These are phyloP conservation scores for Etheostoma perlongum DNA, from an alignment of 2,797 vertebrate species.

Conservation along the genomic window DNA sequence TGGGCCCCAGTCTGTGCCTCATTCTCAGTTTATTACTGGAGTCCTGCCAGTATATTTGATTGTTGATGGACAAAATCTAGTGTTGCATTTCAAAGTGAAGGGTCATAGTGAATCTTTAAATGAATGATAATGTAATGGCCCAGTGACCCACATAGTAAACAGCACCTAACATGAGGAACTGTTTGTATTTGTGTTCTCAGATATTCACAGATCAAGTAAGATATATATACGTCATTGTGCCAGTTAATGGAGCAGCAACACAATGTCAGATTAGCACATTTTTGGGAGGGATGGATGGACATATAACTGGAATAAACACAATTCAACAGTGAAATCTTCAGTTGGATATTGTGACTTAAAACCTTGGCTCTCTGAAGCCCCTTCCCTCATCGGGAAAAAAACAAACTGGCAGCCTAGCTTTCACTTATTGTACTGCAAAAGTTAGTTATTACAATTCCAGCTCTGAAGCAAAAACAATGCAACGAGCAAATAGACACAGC, in stretches of 20 bases:
- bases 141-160: constrained; percentile 26
- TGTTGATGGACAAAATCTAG: constrained; percentile 43
- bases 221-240: not conserved
- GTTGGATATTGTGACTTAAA: not conserved
- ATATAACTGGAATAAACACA: not conserved
- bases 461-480: too few species aligned
- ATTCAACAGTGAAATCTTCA: not conserved
- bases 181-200: constrained; percentile 2
- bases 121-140: constrained; percentile 16
- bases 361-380: too few species aligned
- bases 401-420: too few species aligned
- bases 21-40: constrained; percentile 40
- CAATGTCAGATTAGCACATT: constrained; percentile 15
- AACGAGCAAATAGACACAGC: too few species aligned
- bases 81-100: constrained; percentile 25
- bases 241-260: constrained; percentile 6
- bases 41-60: constrained; percentile 24
- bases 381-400: too few species aligned
- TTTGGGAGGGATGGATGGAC: not conserved
- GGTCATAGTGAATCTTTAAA: constrained; percentile 24
- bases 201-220: not conserved
- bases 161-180: constrained; percentile 7
- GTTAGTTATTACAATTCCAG: too few species aligned
- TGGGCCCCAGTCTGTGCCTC: constrained; percentile 50
- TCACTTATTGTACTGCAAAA: too few species aligned